Base-by-base conservation (phyloP, 2,888 invertebrate genomes). In the Chelonus formosanus region DNA sequence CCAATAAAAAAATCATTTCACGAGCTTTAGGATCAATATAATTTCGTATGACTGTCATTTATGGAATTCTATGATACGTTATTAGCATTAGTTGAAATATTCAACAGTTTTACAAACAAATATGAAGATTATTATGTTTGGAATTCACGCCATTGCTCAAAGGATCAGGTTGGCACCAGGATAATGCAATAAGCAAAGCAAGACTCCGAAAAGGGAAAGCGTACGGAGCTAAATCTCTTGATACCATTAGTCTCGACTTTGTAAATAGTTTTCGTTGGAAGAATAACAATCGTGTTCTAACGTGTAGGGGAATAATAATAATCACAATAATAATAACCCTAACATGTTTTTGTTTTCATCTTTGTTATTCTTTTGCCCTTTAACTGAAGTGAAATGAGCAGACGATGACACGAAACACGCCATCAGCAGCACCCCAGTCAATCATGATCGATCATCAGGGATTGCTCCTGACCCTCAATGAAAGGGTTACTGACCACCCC, bases 251-350 rank as follows among this genome's bases (percentile, higher is more conserved):
- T 73, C 73, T 74, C 80, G 79, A 80, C 80, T 82, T 81, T 81
- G 84, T 81, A 84, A 84, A 84, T 82, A 84, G 82, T 83, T 84
- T 83, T 83, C 78, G 79, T 73, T 74, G 66, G 74, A 78, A 77
- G 81, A 83, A 83, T 81, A 83, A 83, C 83, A 84, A 80, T 78
- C 78, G 78, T 70, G 67, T 72, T 74, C 72, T 50, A 45, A 36
- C 35, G 32, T 55, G 34, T 48, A 66, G 64, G 69, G 65, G 55
- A 54, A 65, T 20, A 20, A 20, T 20, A 20, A 20, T 20, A 20
- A 20, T 20, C 20, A 20, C 20, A 20, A 20, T 20, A 20, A 65
- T 60, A 63, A 64, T 74, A 73, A 72, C 73, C 73, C 74, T 70
- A 74, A 70, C 70, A 63, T 43, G 68, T 69, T 69, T 67, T 66